Base-by-base conservation (phyloP, 2,797 vertebrate genomes). In the Bucorvus abyssinicus region DNA sequence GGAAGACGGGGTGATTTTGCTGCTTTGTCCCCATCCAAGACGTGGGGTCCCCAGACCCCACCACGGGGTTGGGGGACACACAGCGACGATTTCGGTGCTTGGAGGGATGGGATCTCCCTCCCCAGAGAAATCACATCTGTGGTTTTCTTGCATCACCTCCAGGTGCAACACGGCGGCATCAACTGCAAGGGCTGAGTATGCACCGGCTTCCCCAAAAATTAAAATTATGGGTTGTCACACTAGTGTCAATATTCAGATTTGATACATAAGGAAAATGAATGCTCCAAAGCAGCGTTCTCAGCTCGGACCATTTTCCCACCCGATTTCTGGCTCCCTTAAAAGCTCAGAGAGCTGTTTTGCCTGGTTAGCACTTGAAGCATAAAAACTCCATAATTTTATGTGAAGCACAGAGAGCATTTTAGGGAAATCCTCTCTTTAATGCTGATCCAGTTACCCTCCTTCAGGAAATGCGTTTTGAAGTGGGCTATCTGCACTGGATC, bases 161-260 rank as follows among this genome's bases (percentile, higher is more conserved):
- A 16, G 2, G 26, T 0, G 1, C 10, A 45, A 32, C 32, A 32
- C 0, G 0, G 42, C 6, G 17, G 34, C 38, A 23, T 0, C 3
- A 2, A 47, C 47, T 44, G 57, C 40, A 69, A 88, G 42, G 5
- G 3, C 36, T 67, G 20, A 45, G 20, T 2, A n/a, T 1, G 16
- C 10, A 45, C 6, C 1, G 1, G 21, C 24, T 38, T 45, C 15
- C 32, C 57, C 34, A 6, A 8, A 23, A 74, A 6, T 7, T 29
- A 49, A 20, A 78, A 86, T 24, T 0, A 68, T 10, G 13, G 29
- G 42, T 67, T 64, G 50, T 30, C 47, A 59, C 24, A 6, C 7
- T 11, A 2, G 5, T 75, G 78, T 15, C 56, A 30, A 18, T 8
- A 38, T n/a, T 40, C 53, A 50, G 7, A 44, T 75, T 53, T 57